Evolutionary conservation across 2,888 invertebrate genomes (phyloP), one percentile per base, ranked within the genome.

Genomic region (Drosophila tripunctata): DNA sequence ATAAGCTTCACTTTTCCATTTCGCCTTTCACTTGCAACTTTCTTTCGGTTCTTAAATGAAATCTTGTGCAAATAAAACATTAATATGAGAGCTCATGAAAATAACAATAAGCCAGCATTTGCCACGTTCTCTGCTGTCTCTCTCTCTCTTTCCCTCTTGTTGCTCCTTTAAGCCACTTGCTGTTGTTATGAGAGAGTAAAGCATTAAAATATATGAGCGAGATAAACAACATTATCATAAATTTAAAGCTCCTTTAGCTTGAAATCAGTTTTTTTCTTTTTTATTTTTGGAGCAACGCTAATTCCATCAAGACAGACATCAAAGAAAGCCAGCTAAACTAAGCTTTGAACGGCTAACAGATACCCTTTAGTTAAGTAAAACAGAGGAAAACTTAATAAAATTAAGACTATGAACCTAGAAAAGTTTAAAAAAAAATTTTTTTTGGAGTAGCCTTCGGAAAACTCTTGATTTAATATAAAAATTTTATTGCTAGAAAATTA

Each of bases 301-400:
- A 81, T 78, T 72, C 67, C 65, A 85, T 66, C 67, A 55, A 56
- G 50, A 43, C 67, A 52, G 24, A 79, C 67, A 72, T 82, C 77
- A 79, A 79, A 72, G 72, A 40, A 21, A 21, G 6, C 1, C 5
- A 24, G 38, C 22, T 6, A 0, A 8, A 3, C n/a, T 6, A 0
- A 2, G 1, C 4, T 1, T 12, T 14, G 38, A 8, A 7, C 19
- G 8, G 55, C 31, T 10, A 3, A 4, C 0, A 27, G 10, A 52
- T 52, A 51, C 36, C 31, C 55, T 43, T 14, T 8, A 56, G 5
- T 10, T 10, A 24, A n/a, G n/a, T n/a, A n/a, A n/a, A n/a, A n/a
- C n/a, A n/a, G n/a, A n/a, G n/a, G n/a, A n/a, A n/a, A n/a, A n/a
- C n/a, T n/a, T n/a, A n/a, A n/a, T n/a, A n/a, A n/a, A n/a, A n/a